Evolutionary conservation across 2,113 vertebrate species (phyloP).

Genomic region (Sardina pilchardus): DNA sequence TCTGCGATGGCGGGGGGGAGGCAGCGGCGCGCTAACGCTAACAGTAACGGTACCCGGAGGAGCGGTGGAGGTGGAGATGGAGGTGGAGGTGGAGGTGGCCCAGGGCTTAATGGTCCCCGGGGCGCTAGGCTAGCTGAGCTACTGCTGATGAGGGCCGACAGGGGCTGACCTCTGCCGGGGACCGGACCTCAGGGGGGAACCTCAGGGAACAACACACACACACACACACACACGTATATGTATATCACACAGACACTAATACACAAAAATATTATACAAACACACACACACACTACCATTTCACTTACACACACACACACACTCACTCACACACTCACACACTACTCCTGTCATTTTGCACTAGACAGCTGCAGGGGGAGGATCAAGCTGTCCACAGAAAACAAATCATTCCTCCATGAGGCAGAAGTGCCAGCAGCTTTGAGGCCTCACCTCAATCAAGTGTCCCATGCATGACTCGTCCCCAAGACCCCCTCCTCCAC

Average conservation of each 20-base stretch:
- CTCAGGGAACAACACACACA: neutral
- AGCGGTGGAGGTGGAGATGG: neutral
- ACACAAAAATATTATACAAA: too few relatives aligned
- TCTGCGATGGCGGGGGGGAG: neutral
- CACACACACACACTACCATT: neutral
- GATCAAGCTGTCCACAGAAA: neutral
- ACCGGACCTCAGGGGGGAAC: neutral
- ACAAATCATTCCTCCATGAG: neutral
- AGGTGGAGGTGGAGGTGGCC: neutral
- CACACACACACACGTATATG: neutral
- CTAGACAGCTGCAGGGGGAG: neutral
- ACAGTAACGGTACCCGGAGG: neutral
- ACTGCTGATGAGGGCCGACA: neutral
- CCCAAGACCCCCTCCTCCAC: too few relatives aligned
- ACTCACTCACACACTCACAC: constrained; percentile 4
- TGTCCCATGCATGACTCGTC: neutral
- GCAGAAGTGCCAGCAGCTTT: neutral
- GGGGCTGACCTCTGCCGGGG: neutral
- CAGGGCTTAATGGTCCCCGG: neutral
- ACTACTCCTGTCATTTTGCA: neutral
- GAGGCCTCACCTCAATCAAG: neutral
- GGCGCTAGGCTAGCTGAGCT: neutral
- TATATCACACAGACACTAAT: neutral
- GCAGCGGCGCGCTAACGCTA: neutral
- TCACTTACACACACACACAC: neutral